Base-by-base conservation (phyloP, 2,797 vertebrate genomes). In the Leucoraja ocellata region DNA sequence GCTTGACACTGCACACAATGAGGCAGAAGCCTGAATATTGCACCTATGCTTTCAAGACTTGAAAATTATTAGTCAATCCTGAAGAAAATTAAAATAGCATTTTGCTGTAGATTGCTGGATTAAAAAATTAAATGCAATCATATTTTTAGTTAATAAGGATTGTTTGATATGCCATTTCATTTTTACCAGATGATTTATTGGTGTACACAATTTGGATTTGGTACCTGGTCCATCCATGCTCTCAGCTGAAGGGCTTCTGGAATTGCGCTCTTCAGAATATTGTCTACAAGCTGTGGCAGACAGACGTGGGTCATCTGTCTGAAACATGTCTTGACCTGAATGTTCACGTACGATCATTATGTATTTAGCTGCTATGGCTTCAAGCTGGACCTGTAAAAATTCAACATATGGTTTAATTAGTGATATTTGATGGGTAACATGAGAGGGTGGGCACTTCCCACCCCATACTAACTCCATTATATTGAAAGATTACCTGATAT, bases 341-440 rank as follows among this genome's bases (percentile, higher is more conserved):
- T 98, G 98, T 93, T 97, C 96, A 95, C 98, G 98, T 91, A 99
- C 97, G 94, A 99, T 98, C 96, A 99, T 98, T 98, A 98, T 99
- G 97, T 99, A 98, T 95, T 98, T 97, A 93, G 98, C 97, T 95
- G 98, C 95, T 94, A 98, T 97, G 95, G 98, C 98, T 96, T 99
- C 99, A 74, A 98, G 96, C 97, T 99, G 98, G 95, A 98, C 96
- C 98, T 97, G 39, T 10, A 80, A 78, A 78, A 16, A 46, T 8
- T 80, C 78, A 80, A 80, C 18, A 14, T 46, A 80, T 36, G 39
- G 14, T 32, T 4, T 80, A 80, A 80, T 39, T 32, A 36, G 32
- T 46, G 78, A 36, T 13, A 80, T 73, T 21, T 73, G 71, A 11
- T 68, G 3, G 71, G 71, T 6, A 73, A 73, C 2, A 73, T 23